These are phyloP conservation scores for Actinia tenebrosa DNA, from an alignment of 64 coral and sea anemone genomes.

Conservation along the genomic window DNA sequence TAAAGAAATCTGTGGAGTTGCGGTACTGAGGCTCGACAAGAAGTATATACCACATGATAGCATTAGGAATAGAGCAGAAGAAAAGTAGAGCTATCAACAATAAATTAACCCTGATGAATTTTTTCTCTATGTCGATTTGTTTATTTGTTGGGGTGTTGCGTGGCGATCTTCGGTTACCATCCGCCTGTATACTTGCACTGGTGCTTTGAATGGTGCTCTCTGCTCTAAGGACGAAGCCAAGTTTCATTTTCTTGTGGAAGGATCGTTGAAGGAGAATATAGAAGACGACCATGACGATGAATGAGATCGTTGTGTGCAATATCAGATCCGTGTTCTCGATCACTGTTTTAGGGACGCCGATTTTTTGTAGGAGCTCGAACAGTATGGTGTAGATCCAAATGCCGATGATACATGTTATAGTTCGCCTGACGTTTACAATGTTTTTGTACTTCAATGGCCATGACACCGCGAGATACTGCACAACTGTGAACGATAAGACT, in stretches of 20 bases:
- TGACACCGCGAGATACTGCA: constrained; percentile 60
- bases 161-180: too few relatives aligned
- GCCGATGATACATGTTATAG: constrained; percentile 26
- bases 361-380: constrained; percentile 23
- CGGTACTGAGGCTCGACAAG: constrained; percentile 20
- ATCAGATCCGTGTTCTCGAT: constrained; percentile 51
- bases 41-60: constrained; percentile 42
- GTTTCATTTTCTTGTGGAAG: constrained; percentile 39
- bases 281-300: constrained; percentile 46
- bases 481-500: constrained; percentile 60
- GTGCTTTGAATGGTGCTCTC: constrained; percentile 19
- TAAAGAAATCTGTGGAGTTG: background rate
- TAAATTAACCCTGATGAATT: constrained; percentile 66
- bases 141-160: background rate
- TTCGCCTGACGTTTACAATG: constrained; percentile 36
- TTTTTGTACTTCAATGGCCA: constrained; percentile 55
- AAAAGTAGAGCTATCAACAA: constrained; percentile 49
- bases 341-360: constrained; percentile 29
- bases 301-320: constrained; percentile 51
- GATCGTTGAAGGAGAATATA: constrained; percentile 54
- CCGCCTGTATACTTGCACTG: background rate
- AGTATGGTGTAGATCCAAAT: constrained; percentile 47
- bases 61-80: constrained; percentile 57
- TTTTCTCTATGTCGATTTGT: constrained; percentile 29
- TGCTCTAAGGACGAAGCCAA: constrained; percentile 23